Base-by-base conservation (phyloP, 2,888 invertebrate genomes). In the Strigamia transsilvanica region DNA sequence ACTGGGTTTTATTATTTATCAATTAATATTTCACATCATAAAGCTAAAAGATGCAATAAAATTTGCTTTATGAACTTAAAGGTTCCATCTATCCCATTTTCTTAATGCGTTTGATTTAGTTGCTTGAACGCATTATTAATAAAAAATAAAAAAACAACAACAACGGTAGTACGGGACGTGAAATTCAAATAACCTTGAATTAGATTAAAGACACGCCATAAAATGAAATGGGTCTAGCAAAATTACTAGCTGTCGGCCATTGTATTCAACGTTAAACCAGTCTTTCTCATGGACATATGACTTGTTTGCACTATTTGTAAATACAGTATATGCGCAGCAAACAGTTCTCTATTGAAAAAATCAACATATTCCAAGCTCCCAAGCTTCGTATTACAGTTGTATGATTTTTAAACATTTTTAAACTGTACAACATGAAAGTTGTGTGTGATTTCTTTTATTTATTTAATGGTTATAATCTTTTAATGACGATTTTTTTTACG, bases 211-310 rank as follows among this genome's bases (percentile, higher is more conserved):
- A 38, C 38, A 38, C 6, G 38, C 38, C 38, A 38, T 38, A 38
- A 38, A 38, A 38, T 38, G 38, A 46, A 46, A 46, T n/a, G 13
- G 46, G 13, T 46, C 4, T 5, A 2, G n/a, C 5, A 46, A 46
- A 46, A 46, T 46, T 46, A 46, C 46, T 46, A n/a, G 56, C 56
- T 56, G 21, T 56, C 9, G 56, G 56, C 18, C 56, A 56, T 18
- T 56, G 18, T 56, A n/a, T 56, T n/a, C 18, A 2, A 5, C n/a
- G 56, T 56, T 18, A 18, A 56, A 56, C 56, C 56, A 18, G 56
- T 56, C 38, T 56, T 56, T 56, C 56, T 56, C 56, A 56, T 56
- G 56, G 56, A 18, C 56, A 18, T 18, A 18, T 46, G 32, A 80
- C 51, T 80, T 41, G 23, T 73, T 46, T 41, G 51, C 2, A 18